A percentile compares a stretch with the other conserved stretches of the same genome.
phyloP scores from a whole-genome alignment of 2,888 invertebrate species.

The Eudasyphora cyanicolor region DNA sequence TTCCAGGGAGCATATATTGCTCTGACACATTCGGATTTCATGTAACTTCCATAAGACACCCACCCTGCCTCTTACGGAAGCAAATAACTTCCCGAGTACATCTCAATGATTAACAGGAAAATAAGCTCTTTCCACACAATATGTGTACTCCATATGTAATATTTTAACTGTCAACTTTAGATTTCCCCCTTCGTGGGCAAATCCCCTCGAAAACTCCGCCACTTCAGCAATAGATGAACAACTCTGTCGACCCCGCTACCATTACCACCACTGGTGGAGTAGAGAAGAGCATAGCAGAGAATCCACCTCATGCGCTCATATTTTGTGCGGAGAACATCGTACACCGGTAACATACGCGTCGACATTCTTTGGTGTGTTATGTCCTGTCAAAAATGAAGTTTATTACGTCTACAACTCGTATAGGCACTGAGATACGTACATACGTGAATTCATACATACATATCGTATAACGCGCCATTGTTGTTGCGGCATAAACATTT shows the following conservation, averaged over 20 bases:
- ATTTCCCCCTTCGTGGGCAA: constrained; percentile 29
- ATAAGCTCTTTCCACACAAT: constrained; percentile 35
- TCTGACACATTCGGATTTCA: too few relatives aligned
- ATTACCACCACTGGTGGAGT: constrained; percentile 67
- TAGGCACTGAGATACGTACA: constrained; percentile 24
- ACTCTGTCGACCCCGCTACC: constrained; percentile 61
- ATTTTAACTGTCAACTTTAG: constrained; percentile 58
- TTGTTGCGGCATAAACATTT: constrained; percentile 62
- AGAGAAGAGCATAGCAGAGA: too few relatives aligned
- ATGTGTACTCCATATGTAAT: constrained; percentile 39
- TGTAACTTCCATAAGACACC: too few relatives aligned
- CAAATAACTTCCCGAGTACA: constrained; percentile 47
- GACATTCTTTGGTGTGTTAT: constrained; percentile 71
- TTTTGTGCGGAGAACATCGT: constrained; percentile 19
- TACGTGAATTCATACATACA: neutral
- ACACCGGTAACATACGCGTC: constrained; percentile 65
- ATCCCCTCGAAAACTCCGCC: constrained; percentile 26
- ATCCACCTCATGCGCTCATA: constrained; percentile 22
- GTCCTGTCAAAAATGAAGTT: constrained; percentile 78
- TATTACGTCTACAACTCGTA: constrained; percentile 75
- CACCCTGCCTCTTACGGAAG: constrained; percentile 19
- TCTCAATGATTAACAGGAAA: constrained; percentile 59
- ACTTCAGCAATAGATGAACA: constrained; percentile 58
- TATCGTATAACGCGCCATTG: constrained; percentile 62
- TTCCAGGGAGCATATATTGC: too few relatives aligned